These are phyloP conservation scores for Litocranius walleri DNA, from an alignment of 2,113 vertebrate genomes.

Conservation along the genomic window DNA sequence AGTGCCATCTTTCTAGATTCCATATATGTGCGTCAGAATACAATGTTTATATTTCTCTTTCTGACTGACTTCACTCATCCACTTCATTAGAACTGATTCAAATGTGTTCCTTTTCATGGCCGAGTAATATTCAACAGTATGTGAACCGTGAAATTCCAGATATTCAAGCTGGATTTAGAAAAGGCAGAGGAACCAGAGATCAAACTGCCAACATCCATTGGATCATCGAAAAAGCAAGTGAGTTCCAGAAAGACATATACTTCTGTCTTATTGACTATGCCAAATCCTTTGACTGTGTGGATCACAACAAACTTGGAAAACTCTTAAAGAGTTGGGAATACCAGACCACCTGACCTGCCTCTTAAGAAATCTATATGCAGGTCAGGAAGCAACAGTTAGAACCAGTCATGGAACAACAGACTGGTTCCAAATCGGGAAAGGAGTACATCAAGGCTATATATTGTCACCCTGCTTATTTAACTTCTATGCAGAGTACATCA, in stretches of 20 bases:
- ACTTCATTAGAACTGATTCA: neutral
- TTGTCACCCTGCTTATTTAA: neutral
- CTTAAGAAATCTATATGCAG: neutral
- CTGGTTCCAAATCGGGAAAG: neutral
- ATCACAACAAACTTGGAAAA: neutral
- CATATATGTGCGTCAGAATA: neutral
- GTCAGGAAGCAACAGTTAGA: neutral
- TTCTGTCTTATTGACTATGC: neutral
- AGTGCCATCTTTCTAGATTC: neutral
- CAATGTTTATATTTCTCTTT: neutral
- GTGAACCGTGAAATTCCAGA: neutral
- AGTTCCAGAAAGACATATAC: neutral
- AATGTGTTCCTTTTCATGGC: neutral
- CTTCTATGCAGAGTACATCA: neutral
- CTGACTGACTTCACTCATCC: neutral
- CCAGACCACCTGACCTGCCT: neutral
- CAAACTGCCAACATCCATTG: neutral
- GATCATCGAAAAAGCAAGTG: neutral
- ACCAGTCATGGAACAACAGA: neutral
- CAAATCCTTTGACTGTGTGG: neutral
- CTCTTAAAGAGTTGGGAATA: neutral
- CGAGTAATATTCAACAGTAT: neutral
- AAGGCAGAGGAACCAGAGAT: neutral
- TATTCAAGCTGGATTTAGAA: neutral
- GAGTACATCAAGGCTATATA: neutral